Conservation (phyloP, 1,140 invertebrate species). For the Bombyx mandarina region DNA sequence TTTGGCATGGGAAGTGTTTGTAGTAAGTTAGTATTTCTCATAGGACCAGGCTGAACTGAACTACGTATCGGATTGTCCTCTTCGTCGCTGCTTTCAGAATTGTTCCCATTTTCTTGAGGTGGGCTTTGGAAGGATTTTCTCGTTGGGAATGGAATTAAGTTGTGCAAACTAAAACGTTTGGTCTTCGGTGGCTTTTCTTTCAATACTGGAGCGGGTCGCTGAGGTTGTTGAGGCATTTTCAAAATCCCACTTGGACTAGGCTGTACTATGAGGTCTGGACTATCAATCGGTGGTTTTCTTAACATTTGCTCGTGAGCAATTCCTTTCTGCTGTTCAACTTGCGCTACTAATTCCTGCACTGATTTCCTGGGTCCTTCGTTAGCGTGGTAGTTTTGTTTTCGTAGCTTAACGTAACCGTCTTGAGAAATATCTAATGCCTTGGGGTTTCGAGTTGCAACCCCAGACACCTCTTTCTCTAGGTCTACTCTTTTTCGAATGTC, state of each 20-base stretch:
- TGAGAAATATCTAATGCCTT: slow-evolving; percentile 60
- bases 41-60: slow-evolving; percentile 64
- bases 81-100: slow-evolving; percentile 73
- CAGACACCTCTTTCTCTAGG: slow-evolving; percentile 52
- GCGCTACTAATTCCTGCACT: slow-evolving; percentile 74
- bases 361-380: slow-evolving; percentile 54
- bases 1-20: slow-evolving; percentile 67
- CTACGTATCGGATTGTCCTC: slow-evolving; percentile 70
- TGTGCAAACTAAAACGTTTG: slow-evolving; percentile 68
- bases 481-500: slow-evolving; percentile 54
- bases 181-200: slow-evolving; percentile 66
- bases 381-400: slow-evolving; percentile 42
- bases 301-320: slow-evolving; percentile 38
- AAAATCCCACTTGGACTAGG: slow-evolving; percentile 30
- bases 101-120: slow-evolving; percentile 64
- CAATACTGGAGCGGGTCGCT: slow-evolving; percentile 51
- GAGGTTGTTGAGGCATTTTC: slow-evolving; percentile 60
- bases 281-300: slow-evolving; percentile 37
- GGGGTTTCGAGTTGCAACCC: slow-evolving; percentile 36
- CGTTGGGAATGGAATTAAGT: slow-evolving; percentile 65
- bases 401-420: slow-evolving; percentile 64
- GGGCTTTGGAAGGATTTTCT: slow-evolving; percentile 65
- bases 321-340: slow-evolving; percentile 68
- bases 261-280: slow-evolving; percentile 26
- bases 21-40: slow-evolving; percentile 70